These are phyloP conservation scores for Pardosa pseudoannulata DNA, from an alignment of 2,888 invertebrate genomes.

Conservation along the genomic window DNA sequence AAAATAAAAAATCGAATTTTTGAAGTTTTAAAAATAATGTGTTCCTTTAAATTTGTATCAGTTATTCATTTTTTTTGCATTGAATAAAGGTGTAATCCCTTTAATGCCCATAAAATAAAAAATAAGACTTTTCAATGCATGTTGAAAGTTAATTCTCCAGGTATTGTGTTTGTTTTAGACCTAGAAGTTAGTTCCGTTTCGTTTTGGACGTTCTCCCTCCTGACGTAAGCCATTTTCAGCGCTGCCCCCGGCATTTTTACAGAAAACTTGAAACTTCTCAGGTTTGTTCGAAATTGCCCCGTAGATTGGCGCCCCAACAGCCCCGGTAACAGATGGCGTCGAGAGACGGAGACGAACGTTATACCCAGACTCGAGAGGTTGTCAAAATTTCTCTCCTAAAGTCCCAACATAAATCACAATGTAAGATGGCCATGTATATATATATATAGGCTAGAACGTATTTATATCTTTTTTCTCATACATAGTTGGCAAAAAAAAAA, in stretches of 20 bases:
- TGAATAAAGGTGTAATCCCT: too few species aligned
- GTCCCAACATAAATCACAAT: constrained; percentile 4
- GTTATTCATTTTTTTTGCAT: too few species aligned
- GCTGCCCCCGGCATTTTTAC: constrained; percentile 29
- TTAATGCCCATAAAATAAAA: too few species aligned
- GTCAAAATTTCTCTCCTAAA: constrained; percentile 68
- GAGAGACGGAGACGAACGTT: constrained; percentile 51
- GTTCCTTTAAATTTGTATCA: too few species aligned
- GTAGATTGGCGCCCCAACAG: constrained; percentile 55
- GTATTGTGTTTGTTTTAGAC: neutral
- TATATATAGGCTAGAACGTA: neutral
- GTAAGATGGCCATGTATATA: neutral
- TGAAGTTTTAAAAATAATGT: too few species aligned
- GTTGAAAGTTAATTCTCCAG: too few species aligned
- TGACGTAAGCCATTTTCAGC: constrained; percentile 31
- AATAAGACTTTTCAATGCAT: too few species aligned
- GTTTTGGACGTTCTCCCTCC: neutral
- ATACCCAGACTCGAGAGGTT: constrained; percentile 60
- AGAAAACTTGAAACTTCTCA: constrained; percentile 52
- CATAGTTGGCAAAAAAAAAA: neutral
- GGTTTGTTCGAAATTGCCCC: constrained; percentile 38
- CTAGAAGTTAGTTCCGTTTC: constrained; percentile 8
- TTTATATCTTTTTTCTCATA: neutral
- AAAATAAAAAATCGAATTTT: too few species aligned
- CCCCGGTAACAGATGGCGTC: constrained; percentile 60